Base-by-base conservation (phyloP, 2,113 vertebrate genomes). In the Odobenus rosmarus region DNA sequence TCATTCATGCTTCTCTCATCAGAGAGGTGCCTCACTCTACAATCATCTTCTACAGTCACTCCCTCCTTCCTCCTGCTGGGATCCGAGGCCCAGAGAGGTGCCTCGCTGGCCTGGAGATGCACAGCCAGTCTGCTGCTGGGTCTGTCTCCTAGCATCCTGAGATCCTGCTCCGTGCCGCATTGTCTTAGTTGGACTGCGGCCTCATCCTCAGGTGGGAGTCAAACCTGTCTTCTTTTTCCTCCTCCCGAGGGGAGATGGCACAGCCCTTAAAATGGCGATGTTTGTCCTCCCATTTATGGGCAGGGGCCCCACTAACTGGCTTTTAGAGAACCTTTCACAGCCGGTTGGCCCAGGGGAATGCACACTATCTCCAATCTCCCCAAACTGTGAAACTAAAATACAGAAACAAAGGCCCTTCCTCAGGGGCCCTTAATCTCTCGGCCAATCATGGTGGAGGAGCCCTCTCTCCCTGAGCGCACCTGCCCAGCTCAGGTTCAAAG, bases 371-470 rank as follows among this genome's bases (percentile, higher is more conserved):
- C 67, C 57, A 6, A 88, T 96, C 93, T 96, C 64, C 76, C 93
- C 36, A 24, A 90, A 64, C 96, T 93, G 94, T 94, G 98, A 97
- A 97, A 97, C 93, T 15, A 26, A 97, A 98, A 90, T 33, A 81
- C 86, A 57, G 95, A 93, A 83, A 97, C 72, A 97, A 98, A 98
- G 95, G 90, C 80, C 76, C 24, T 89, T 92, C 86, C 96, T 87
- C 92, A 82, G 92, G 71, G 80, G 92, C 80, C 84, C 59, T 64
- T 96, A 81, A 97, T 98, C 97, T 98, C 92, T 76, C 1, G 8
- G 95, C 84, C 88, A 79, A 91, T 96, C 67, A 0, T 33, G 51
- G 96, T 80, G 72, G 85, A 51, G 72, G 59, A 94, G 95, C n/a
- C 49, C 53, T 95, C 59, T 96, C 77, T 97, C 90, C 71, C 72